A percentile compares a stretch with the other conserved stretches of the same genome.
Conservation (phyloP, 2,113 vertebrate species). For the Poecilia latipinna region DNA sequence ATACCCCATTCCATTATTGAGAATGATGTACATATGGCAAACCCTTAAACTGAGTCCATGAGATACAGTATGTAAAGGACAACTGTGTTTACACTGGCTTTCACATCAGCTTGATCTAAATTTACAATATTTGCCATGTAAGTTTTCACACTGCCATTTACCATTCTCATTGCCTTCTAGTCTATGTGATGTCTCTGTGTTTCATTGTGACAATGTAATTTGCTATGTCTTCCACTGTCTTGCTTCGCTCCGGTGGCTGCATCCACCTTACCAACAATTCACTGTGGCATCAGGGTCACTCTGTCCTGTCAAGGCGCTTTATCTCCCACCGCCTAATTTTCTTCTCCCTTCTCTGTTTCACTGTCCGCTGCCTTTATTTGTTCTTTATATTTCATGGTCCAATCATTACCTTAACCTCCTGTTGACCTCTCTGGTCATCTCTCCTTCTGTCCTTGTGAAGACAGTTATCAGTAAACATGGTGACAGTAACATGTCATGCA, state of each 20-base stretch:
- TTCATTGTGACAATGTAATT: conserved; percentile 34
- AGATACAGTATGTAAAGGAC: too few relatives aligned
- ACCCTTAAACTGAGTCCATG: too few relatives aligned
- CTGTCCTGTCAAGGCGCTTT: conserved; percentile 52
- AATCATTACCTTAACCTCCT: conserved; percentile 8
- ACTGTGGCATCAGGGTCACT: conserved; percentile 54
- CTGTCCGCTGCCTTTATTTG: conserved; percentile 2
- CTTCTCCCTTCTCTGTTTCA: conserved; percentile 17
- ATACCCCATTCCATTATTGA: too few relatives aligned
- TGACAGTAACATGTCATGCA: background rate
- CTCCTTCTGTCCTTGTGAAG: conserved; percentile 17
- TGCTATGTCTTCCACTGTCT: conserved; percentile 21
- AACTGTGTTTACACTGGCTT: too few relatives aligned
- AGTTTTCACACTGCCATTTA: background rate
- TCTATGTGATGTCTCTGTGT: conserved; percentile 7
- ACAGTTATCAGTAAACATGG: background rate
- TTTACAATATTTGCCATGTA: too few relatives aligned
- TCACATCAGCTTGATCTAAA: too few relatives aligned
- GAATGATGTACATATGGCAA: too few relatives aligned
- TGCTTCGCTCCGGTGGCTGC: conserved; percentile 30
- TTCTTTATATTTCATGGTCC: conserved; percentile 10
- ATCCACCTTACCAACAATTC: conserved; percentile 48
- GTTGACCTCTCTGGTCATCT: background rate
- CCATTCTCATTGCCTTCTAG: background rate
- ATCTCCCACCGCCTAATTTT: conserved; percentile 39